Evolutionary conservation across 2,113 vertebrate genomes (phyloP).

Genomic region (Syngnathoides biaculeatus): DNA sequence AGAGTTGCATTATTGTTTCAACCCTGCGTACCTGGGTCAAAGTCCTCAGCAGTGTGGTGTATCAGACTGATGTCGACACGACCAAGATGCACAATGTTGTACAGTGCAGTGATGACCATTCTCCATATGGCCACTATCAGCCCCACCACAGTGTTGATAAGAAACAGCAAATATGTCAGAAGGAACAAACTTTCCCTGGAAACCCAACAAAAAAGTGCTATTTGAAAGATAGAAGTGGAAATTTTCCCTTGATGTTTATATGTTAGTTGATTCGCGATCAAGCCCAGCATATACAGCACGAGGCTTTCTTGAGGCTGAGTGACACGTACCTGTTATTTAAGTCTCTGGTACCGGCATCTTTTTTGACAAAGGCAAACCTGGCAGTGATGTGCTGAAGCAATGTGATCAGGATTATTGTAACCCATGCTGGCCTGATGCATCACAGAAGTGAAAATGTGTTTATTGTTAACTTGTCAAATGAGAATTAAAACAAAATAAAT

Average conservation of each 20-base stretch:
- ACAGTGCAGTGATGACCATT: slow-evolving; percentile 77
- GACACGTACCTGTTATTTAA: slow-evolving; percentile 65
- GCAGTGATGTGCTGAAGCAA: slow-evolving; percentile 74
- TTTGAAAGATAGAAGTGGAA: not conserved
- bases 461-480: not conserved
- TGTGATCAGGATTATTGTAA: slow-evolving; percentile 73
- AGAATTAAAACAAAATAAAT: not conserved
- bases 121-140: slow-evolving; percentile 71
- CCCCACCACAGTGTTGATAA: slow-evolving; percentile 78
- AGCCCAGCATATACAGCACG: not conserved
- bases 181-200: slow-evolving; percentile 76
- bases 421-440: slow-evolving; percentile 82
- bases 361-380: slow-evolving; percentile 79
- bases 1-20: not conserved
- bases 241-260: not conserved
- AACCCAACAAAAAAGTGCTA: not conserved
- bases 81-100: slow-evolving; percentile 81
- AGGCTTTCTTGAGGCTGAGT: not conserved
- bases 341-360: slow-evolving; percentile 60
- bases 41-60: slow-evolving; percentile 65
- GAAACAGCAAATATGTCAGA: slow-evolving; percentile 82
- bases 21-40: slow-evolving; percentile 77
- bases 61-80: slow-evolving; percentile 83
- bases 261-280: not conserved
- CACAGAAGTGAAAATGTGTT: not conserved